These are phyloP conservation scores for Cheilosia scutellata DNA, from an alignment of 2,888 invertebrate genomes.

Conservation along the genomic window DNA sequence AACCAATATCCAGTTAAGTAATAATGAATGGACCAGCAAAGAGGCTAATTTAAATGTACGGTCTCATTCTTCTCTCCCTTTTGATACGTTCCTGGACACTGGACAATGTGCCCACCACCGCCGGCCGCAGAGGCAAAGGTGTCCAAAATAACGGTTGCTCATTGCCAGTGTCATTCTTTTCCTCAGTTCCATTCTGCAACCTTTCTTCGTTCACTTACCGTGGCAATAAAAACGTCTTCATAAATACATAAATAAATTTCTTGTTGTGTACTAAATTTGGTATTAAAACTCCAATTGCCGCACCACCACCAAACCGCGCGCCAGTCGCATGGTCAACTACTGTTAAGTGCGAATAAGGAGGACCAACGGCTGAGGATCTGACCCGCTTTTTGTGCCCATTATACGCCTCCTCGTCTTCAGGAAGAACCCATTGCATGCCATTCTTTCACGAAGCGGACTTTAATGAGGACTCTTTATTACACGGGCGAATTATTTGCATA, in stretches of 20 bases:
- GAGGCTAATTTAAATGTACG: constrained; percentile 60
- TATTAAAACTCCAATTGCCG: constrained; percentile 34
- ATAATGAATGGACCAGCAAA: constrained; percentile 68
- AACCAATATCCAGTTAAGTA: constrained; percentile 55
- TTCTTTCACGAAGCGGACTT: constrained; percentile 48
- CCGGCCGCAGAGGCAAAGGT: constrained; percentile 41
- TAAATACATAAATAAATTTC: constrained; percentile 72
- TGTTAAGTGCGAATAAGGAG: background rate
- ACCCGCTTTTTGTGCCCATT: constrained; percentile 69
- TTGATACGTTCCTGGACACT: constrained; percentile 28
- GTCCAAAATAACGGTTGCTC: constrained; percentile 63
- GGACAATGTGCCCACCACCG: constrained; percentile 30
- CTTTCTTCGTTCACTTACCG: constrained; percentile 65
- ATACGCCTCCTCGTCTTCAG: constrained; percentile 1
- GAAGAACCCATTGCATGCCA: constrained; percentile 41
- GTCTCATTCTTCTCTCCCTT: constrained; percentile 15
- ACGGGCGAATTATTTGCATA: constrained; percentile 55
- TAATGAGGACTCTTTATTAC: constrained; percentile 69
- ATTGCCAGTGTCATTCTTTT: constrained; percentile 62
- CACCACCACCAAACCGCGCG: background rate
- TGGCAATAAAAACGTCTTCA: constrained; percentile 71
- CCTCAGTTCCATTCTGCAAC: constrained; percentile 52
- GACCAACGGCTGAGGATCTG: constrained; percentile 46
- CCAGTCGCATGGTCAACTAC: background rate
- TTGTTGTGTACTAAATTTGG: constrained; percentile 66